Base-by-base conservation (phyloP, 2,113 vertebrate genomes). In the Numenius arquata region DNA sequence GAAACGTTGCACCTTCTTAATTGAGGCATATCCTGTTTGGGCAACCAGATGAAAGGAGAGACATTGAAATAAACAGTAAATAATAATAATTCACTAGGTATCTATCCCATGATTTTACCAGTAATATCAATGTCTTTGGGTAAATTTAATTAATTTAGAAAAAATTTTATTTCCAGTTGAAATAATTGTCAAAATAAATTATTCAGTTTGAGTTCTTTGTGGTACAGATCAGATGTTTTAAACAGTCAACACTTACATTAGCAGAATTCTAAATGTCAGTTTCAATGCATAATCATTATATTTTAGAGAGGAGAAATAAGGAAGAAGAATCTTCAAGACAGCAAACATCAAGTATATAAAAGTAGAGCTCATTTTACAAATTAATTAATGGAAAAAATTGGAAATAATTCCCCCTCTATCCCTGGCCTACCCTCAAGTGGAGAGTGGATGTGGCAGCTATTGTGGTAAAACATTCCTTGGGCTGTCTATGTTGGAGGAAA, bases 401-500 rank as follows among this genome's bases (percentile, higher is more conserved):
- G 22, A 27, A 86, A 72, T 65, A 50, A 55, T 78, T 71, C 34
- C 19, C 25, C 11, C 22, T 84, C 16, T 27, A 25, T 3, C 8
- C 21, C 14, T 17, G 1, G 12, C 34, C 26, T 77, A 71, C 0
- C 5, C n/a, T 38, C 29, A 15, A 15, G n/a, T 15, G 73, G 27
- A 58, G 29, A 90, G 53, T 41, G 70, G 93, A 96, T 91, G 52
- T 48, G 71, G 47, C 79, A 78, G 81, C 86, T 96, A 38, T 89
- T 92, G 85, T 72, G 76, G 87, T 38, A 78, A 96, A 95, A 83
- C 48, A 66, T 78, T 90, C 63, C 75, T 89, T 92, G 63, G 45
- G 74, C 86, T 84, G 63, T 34, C 93, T 94, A 3, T 75, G 23
- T 82, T 74, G 91, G 65, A 97, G 92, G 96, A 98, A 97, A 97